A percentile compares a stretch with the other conserved stretches of the same genome.
Conservation (phyloP, 2,797 vertebrate genomes). For the Anolis apletophallus region DNA sequence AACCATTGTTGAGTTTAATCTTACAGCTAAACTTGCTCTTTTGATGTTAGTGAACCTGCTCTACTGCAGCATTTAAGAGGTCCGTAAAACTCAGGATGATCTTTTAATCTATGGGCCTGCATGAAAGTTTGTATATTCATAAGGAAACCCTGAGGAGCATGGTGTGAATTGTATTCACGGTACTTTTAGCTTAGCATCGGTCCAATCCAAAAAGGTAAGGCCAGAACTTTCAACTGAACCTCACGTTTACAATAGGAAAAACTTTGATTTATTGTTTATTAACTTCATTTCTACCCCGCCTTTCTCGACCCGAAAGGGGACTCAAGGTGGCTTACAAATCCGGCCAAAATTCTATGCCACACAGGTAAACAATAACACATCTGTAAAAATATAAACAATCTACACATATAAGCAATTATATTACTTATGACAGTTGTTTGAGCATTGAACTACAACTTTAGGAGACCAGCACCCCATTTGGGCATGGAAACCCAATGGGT, state of each 20-base stretch:
- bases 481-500: no score
- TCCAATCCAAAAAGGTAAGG: background rate
- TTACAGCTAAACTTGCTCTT: background rate
- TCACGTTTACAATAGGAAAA: background rate
- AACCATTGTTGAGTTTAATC: background rate
- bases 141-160: background rate
- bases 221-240: background rate
- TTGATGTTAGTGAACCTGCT: background rate
- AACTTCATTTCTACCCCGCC: no score
- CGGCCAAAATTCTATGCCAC: no score
- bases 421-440: no score
- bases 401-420: no score
- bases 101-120: background rate
- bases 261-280: no score
- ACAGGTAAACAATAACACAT: no score
- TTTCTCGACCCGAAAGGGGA: no score
- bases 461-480: no score
- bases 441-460: no score
- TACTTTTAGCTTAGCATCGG: background rate
- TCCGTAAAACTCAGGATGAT: background rate
- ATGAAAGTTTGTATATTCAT: background rate
- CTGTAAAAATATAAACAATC: no score
- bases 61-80: background rate
- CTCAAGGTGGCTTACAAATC: no score
- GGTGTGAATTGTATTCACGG: background rate